phyloP scores from a whole-genome alignment of 1,140 invertebrate species.

The Adelges cooleyi region DNA sequence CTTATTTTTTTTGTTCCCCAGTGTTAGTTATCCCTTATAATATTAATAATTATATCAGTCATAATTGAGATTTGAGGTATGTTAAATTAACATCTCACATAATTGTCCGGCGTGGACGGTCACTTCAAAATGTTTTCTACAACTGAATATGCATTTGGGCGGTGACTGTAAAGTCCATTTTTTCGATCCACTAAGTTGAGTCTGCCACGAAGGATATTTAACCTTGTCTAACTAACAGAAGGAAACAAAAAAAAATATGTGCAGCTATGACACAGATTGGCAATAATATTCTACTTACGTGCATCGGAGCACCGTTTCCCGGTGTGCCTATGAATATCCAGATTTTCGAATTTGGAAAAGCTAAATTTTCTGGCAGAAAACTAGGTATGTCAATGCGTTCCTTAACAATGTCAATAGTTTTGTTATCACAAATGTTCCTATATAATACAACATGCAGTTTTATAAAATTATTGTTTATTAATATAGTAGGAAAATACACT shows the following conservation, averaged over 20 bases:
- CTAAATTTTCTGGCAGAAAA: constrained; percentile 84
- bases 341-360: constrained; percentile 63
- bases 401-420: constrained; percentile 59
- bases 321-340: constrained; percentile 95
- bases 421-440: constrained; percentile 81
- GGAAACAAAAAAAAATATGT: no score
- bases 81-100: no score
- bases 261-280: no score
- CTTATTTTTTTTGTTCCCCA: no score
- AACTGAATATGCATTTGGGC: constrained; percentile 72
- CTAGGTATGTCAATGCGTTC: constrained; percentile 73
- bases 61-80: no score
- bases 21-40: no score
- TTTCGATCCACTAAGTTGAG: constrained; percentile 75
- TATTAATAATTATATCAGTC: no score
- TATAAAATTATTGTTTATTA: no score
- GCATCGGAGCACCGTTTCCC: constrained; percentile 85
- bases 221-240: constrained; percentile 73
- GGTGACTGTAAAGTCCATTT: constrained; percentile 76
- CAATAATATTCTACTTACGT: no score
- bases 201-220: constrained; percentile 87
- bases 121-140: constrained; percentile 50
- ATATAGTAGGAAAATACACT: no score
- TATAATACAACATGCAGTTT: no score
- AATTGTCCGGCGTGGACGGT: constrained; percentile 79